Conservation (phyloP, 2,888 invertebrate species). For the Minunthozetes semirufus region DNA sequence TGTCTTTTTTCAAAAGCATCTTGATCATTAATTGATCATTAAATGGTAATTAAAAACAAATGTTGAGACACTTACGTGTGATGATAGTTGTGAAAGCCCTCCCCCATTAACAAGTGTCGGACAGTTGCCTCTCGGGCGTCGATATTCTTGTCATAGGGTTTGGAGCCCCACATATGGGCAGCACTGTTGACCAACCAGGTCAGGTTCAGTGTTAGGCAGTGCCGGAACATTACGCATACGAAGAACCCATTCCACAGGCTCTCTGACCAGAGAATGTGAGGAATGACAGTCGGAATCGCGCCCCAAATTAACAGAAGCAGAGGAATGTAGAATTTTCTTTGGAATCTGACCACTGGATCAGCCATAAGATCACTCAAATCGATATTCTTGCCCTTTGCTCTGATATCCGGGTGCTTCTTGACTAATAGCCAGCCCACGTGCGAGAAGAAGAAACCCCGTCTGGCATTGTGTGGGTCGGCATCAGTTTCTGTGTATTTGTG, state of each 20-base stretch:
- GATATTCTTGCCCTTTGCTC: slow-evolving; percentile 50
- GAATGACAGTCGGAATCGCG: slow-evolving; percentile 51
- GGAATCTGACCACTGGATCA: slow-evolving; percentile 51
- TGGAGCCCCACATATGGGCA: slow-evolving; percentile 57
- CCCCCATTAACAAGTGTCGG: slow-evolving; percentile 7
- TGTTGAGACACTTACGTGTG: slow-evolving; percentile 27
- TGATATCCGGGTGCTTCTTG: slow-evolving; percentile 52
- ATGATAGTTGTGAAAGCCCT: slow-evolving; percentile 36
- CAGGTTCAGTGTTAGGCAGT: slow-evolving; percentile 50
- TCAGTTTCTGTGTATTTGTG: slow-evolving; percentile 50
- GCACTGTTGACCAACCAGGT: slow-evolving; percentile 54
- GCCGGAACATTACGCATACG: slow-evolving; percentile 49
- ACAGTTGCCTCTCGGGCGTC: slow-evolving; percentile 59
- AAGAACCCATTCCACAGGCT: slow-evolving; percentile 48
- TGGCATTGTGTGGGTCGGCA: slow-evolving; percentile 49
- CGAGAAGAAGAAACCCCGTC: slow-evolving; percentile 53
- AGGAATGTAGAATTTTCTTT: slow-evolving; percentile 51
- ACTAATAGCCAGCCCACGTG: slow-evolving; percentile 54
- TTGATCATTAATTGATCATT: no score
- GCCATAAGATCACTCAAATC: slow-evolving; percentile 51
- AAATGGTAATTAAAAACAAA: neutral
- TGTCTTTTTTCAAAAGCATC: no score
- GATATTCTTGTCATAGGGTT: slow-evolving; percentile 54
- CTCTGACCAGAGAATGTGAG: slow-evolving; percentile 52
- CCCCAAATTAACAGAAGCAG: slow-evolving; percentile 50